These are phyloP conservation scores for Philypnodon macrostomus DNA, from an alignment of 2,797 vertebrate species.

Conservation along the genomic window DNA sequence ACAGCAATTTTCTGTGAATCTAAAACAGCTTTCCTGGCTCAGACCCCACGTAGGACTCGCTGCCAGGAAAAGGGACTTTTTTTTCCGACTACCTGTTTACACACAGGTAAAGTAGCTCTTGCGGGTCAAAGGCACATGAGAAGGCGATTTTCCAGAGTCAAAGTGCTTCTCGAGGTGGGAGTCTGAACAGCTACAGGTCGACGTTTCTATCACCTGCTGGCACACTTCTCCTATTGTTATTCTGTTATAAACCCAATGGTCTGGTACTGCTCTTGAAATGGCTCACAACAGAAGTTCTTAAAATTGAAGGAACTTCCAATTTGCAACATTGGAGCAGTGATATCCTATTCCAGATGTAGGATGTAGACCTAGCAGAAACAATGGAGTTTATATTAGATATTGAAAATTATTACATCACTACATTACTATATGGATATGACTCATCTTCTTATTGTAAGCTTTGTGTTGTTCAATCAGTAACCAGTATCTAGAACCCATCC, in stretches of 20 bases:
- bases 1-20: constrained; percentile 71
- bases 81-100: constrained; percentile 64
- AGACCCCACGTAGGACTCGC: constrained; percentile 18
- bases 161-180: constrained; percentile 31
- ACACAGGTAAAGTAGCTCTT: constrained; percentile 67
- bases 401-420: too few relatives aligned
- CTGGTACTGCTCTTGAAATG: constrained; percentile 32
- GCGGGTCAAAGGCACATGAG: constrained; percentile 51
- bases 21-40: constrained; percentile 76
- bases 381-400: constrained; percentile 38
- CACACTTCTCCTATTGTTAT: constrained; percentile 32
- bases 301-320: constrained; percentile 54
- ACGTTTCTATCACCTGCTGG: constrained; percentile 1
- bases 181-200: constrained; percentile 37
- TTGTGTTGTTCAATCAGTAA: too few relatives aligned
- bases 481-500: constrained; percentile 39
- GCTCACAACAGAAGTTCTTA: constrained; percentile 35
- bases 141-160: constrained; percentile 46
- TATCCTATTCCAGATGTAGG: constrained; percentile 12
- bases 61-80: constrained; percentile 71
- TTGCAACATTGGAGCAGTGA: too few relatives aligned
- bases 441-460: too few relatives aligned
- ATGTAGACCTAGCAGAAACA: constrained; percentile 33
- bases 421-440: too few relatives aligned
- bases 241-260: constrained; percentile 10